Evolutionary conservation across 2,797 vertebrate genomes (phyloP), one percentile per base, ranked within the genome.

Genomic region (Lepus oiostolus): DNA sequence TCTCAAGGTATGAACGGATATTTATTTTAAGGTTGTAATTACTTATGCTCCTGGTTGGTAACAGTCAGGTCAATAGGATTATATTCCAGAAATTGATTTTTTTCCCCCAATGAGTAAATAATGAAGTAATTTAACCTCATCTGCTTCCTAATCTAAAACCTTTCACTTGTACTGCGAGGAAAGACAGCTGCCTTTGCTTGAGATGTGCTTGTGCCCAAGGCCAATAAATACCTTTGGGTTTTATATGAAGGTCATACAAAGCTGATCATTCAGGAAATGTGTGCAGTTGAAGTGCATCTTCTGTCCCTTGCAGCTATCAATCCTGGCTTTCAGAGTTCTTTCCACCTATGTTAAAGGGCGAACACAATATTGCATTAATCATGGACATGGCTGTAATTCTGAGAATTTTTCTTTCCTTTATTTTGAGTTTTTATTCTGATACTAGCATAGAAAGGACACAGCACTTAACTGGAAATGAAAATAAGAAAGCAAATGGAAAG

Each of bases 41-140:
- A 92, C 97, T 98, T 98, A 85, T 97, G 74, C 71, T 97, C 62
- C 52, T 97, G 91, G 75, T 95, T 21, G 58, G 93, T 94, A 88
- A 83, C 97, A 95, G 93, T 96, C 98, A 98, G 97, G 97, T 98
- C 98, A 98, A 97, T 91, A 98, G 87, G 93, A 97, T 98, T 98
- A 96, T 97, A 96, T 96, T 97, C 96, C 95, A 98, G 88, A 70
- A 97, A 98, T 97, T 98, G 84, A 98, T 98, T 98, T 98, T 98
- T 98, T 98, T 95, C 81, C 96, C 97, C 96, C 96, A 97, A 79
- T 98, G 92, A 97, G 97, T 97, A 98, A 98, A 98, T 97, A 98
- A 97, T 88, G 85, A 98, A 97, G 96, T 97, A 97, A 97, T 98
- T 97, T 98, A 97, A 96, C 87, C 98, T 98, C 97, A 92, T 95